Evolutionary conservation across 2,113 vertebrate species (phyloP), one percentile per base, ranked within the genome.

Genomic region (Phalacrocorax pelagicus): DNA sequence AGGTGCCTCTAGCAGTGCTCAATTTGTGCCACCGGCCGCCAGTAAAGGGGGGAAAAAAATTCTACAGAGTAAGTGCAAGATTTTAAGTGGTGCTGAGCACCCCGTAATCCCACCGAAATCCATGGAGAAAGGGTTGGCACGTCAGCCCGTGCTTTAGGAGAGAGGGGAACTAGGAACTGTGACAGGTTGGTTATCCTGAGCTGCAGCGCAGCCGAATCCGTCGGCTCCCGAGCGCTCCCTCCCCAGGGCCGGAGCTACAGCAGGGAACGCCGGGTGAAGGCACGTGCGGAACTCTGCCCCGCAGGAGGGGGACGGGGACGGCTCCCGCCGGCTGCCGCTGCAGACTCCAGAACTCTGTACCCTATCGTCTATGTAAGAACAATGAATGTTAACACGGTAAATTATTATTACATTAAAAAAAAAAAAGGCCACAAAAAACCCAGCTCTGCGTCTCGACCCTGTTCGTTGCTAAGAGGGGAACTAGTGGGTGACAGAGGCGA

Each of bases 321-420:
- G 91, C 78, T 81, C 69, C 81, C 86, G n/a, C 86, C 22, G 38
- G 97, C 87, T 78, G 67, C 78, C 38, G 62, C 93, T 88, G 88
- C 81, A 67, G 96, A 90, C 94, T 85, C 96, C 96, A 96, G 94
- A 86, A 36, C 96, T 95, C 96, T 97, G 97, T 98, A 97, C 96
- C 92, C 95, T 94, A 92, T 79, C 67, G 97, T 98, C 96, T 94
- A 19, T 97, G 95, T 98, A 94, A 95, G 98, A 97, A 96, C 96
- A 95, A 97, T 96, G 94, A 97, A 96, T 92, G 74, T 97, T 97
- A 97, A 92, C 86, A 88, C 88, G 62, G 97, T 98, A 97, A 98
- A 97, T 97, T 95, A 95, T 92, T 96, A 91, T 81, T 95, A 97
- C 94, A 94, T 96, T 96, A 96, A 97, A 97, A 97, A 77, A 51